A percentile compares a stretch with the other conserved stretches of the same genome.
These are phyloP conservation scores for Tachina grossa DNA, from an alignment of 2,888 invertebrate species.

Conservation along the genomic window DNA sequence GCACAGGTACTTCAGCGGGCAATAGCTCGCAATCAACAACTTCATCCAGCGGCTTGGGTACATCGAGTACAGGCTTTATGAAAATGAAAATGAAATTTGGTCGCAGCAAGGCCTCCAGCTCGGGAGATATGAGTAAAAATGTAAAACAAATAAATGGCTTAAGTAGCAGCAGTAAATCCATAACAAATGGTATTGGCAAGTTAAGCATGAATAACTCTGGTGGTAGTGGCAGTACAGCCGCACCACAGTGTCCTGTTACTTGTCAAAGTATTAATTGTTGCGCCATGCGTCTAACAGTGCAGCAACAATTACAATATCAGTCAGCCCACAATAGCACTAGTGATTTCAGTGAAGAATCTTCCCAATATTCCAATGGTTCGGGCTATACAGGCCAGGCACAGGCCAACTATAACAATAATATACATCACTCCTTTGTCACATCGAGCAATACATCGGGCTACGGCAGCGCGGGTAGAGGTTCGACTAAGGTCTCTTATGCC, in stretches of 20 bases:
- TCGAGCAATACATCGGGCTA: slow-evolving; percentile 78
- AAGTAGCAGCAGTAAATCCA: slow-evolving; percentile 75
- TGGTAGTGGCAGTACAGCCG: slow-evolving; percentile 3
- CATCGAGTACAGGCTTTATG: slow-evolving; percentile 80
- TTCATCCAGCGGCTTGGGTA: slow-evolving; percentile 75
- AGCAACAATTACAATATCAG: slow-evolving; percentile 72
- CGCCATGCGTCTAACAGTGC: slow-evolving; percentile 83
- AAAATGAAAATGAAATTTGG: slow-evolving; percentile 82
- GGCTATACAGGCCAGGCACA: slow-evolving; percentile 15
- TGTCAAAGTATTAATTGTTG: slow-evolving; percentile 86
- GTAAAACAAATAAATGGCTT: slow-evolving; percentile 82
- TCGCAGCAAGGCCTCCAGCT: slow-evolving; percentile 82
- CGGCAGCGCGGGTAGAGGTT: slow-evolving; percentile 78
- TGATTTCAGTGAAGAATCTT: slow-evolving; percentile 78
- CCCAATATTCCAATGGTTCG: slow-evolving; percentile 74
- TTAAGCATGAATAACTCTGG: slow-evolving; percentile 77
- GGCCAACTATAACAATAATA: slow-evolving; percentile 68
- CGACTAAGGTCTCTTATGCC: slow-evolving; percentile 63
- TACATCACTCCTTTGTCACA: slow-evolving; percentile 68
- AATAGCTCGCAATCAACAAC: slow-evolving; percentile 58
- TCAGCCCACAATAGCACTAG: slow-evolving; percentile 73
- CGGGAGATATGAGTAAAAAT: slow-evolving; percentile 82
- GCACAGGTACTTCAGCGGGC: slow-evolving; percentile 16
- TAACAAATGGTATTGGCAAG: slow-evolving; percentile 82
- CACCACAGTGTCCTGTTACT: slow-evolving; percentile 75